phyloP scores from a whole-genome alignment of 2,797 vertebrate species.

The Microchirus variegatus region DNA sequence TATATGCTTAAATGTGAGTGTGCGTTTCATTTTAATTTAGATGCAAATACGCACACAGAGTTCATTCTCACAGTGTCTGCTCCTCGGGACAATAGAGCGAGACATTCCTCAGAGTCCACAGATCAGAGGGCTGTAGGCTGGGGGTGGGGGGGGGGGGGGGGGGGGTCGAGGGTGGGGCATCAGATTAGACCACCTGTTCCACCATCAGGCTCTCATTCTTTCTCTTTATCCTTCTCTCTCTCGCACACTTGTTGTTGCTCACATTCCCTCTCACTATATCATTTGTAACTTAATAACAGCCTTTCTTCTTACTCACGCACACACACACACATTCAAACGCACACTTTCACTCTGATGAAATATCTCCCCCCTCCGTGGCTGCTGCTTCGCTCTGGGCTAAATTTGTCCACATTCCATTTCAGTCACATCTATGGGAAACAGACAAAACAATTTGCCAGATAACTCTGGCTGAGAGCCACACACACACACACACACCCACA shows the following conservation, averaged over 20 bases:
- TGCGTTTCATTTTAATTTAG: constrained; percentile 42
- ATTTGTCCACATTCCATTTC: constrained; percentile 70
- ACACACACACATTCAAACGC: constrained; percentile 17
- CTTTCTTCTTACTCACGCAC: constrained; percentile 23
- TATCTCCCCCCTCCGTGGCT: constrained; percentile 26
- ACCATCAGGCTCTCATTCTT: constrained; percentile 46
- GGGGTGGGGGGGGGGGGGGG: constrained; percentile 8
- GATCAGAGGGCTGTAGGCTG: constrained; percentile 36
- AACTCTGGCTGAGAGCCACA: constrained; percentile 52
- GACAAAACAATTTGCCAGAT: constrained; percentile 68
- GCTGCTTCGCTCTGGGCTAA: constrained; percentile 54
- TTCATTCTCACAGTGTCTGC: constrained; percentile 22
- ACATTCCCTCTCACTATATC: constrained; percentile 59
- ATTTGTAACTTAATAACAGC: constrained; percentile 55
- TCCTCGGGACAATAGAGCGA: constrained; percentile 45
- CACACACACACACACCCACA: constrained; percentile 6
- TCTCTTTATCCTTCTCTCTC: constrained; percentile 52
- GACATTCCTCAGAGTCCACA: constrained; percentile 64
- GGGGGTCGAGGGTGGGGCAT: constrained; percentile 48
- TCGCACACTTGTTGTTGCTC: constrained; percentile 51
- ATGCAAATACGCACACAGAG: constrained; percentile 28
- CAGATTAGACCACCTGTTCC: constrained; percentile 81
- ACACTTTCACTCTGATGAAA: constrained; percentile 59
- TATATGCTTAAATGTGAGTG: constrained; percentile 9
- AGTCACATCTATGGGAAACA: constrained; percentile 76